Percentiles rank a stretch among this genome's conserved stretches.
phyloP scores from a whole-genome alignment of 2,113 vertebrate species.

The Donacobius atricapilla region DNA sequence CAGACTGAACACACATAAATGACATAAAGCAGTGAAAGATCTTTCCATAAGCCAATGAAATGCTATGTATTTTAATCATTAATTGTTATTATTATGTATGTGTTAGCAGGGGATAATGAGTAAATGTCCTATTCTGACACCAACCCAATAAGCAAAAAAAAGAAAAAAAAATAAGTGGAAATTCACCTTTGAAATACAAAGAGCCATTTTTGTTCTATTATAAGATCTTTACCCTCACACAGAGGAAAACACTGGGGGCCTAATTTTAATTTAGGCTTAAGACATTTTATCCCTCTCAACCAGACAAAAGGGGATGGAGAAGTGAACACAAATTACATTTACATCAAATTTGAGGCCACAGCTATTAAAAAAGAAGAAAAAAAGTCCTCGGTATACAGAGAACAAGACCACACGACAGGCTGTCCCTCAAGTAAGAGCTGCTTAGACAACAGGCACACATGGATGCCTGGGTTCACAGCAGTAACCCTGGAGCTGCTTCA shows the following conservation, averaged over 20 bases:
- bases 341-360: background rate
- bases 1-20: background rate
- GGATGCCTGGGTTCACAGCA: background rate
- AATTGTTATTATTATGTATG: background rate
- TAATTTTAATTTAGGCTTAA: constrained; percentile 49
- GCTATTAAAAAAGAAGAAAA: background rate
- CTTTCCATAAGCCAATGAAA: background rate
- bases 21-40: background rate
- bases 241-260: constrained; percentile 9
- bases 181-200: constrained; percentile 24
- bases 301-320: background rate
- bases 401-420: background rate
- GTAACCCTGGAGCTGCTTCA: background rate
- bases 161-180: background rate
- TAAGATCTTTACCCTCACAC: constrained; percentile 16
- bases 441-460: background rate
- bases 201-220: constrained; percentile 21
- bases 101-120: background rate
- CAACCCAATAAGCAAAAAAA: background rate
- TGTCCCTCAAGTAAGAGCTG: background rate
- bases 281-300: background rate
- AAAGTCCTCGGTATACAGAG: background rate
- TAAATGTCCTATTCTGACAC: background rate
- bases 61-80: background rate
- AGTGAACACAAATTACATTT: background rate